Base-by-base conservation (phyloP, 1,140 invertebrate genomes). In the Aphidius gifuensis region DNA sequence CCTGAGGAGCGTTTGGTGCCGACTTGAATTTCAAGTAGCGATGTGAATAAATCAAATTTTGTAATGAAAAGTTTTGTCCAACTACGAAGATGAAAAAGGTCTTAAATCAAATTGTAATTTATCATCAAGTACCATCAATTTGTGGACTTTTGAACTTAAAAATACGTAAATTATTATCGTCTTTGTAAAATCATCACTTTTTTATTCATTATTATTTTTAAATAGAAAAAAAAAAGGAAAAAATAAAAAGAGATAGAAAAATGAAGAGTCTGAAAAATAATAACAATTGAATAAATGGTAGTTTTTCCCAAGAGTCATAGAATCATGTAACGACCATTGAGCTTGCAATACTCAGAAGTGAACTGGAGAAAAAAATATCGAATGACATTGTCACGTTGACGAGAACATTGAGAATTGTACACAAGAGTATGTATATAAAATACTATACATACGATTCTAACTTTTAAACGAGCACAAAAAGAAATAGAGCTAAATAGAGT, bases 11-110 rank as follows among this genome's bases (percentile, higher is more conserved):
- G 23, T 32, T 32, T 32, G 23, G 23, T 32, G 23, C 23, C 23
- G 66, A 61, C 60, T 61, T 60, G 69, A 71, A 71, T 71, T 65
- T 69, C 61, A 70, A 71, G 69, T 68, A 65, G 67, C 53, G 65
- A 58, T 48, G 62, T 64, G 64, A 70, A 71, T 71, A 71, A 71
- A 71, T 71, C 69, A 71, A 71, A 71, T 71, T 71, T 71, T 67
- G 66, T 68, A 40, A 38, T 60, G 57, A 32, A 32, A 32, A 32
- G 23, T 32, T 32, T 32, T 32, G 23, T 32, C 23, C 23, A 32
- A 32, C 23, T 32, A 32, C 23, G 23, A 32, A 32, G 23, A 32
- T 32, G 23, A 32, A 32, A 32, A 32, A 32, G 23, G 4, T 32
- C 23, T 32, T 32, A 32, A 32, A 32, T 32, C 23, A 32, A 32